Evolutionary conservation across 1,140 invertebrate species (phyloP), one percentile per base, ranked within the genome.

Genomic region (Carposina sasakii): DNA sequence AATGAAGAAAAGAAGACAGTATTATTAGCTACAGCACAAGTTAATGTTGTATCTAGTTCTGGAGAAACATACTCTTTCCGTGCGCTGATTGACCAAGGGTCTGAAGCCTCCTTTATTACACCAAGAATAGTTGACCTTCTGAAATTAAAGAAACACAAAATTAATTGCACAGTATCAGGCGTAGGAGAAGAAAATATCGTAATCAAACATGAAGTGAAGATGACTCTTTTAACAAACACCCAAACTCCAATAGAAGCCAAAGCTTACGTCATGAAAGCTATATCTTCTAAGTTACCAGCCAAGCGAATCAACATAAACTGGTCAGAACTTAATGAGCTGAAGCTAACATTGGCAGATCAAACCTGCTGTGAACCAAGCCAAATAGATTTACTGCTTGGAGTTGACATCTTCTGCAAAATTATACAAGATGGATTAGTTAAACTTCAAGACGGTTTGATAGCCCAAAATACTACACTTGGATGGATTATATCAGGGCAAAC

Each of bases 11-110:
- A 26, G 5, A 5, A 26, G 12, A 12, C 24, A 31, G 54, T 36
- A 8, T 23, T 57, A 44, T 43, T 61, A 49, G 58, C 58, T 5
- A 61, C 58, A 13, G 58, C 51, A 47, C 15, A 17, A 22, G 54
- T 60, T 3, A 16, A 36, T 37, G 37, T 33, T 13, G 3, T 17
- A 34, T 36, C 2, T 23, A 54, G 21, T 17, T 34, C 45, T 16
- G 44, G 34, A 33, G 8, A 33, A 13, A n/a, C 12, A 52, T 20
- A 57, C 37, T 17, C 12, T 10, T 28, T 61, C 17, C 39, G 55
- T 12, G 55, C 47, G 0, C 30, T 62, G 12, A 48, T 62, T 10
- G 52, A 57, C 13, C 41, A 28, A 44, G 24, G 41, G 16, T 44
- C 41, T 10, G 41, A 44, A 17, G 17, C 26, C 2, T 44, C 41